Evolutionary conservation across 1,140 invertebrate species (phyloP).

Genomic region (Drosophila baimaii): DNA sequence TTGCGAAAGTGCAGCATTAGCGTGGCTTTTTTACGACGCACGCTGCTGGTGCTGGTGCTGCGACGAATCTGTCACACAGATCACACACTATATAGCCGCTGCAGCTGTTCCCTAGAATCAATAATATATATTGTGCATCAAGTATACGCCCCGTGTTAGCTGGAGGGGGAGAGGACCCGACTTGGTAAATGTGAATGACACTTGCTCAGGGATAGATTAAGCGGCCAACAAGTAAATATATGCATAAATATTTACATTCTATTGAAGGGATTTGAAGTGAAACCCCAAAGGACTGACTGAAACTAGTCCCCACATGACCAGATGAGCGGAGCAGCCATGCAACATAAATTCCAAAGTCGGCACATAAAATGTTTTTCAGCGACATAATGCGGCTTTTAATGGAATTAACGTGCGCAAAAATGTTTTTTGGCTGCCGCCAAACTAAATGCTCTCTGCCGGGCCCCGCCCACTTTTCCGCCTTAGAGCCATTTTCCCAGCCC

Average conservation of each 20-base stretch:
- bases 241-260: background rate
- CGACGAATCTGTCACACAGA: conserved; percentile 22
- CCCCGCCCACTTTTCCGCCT: conserved; percentile 1
- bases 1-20: conserved; percentile 30
- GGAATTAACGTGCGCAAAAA: conserved; percentile 68
- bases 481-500: background rate
- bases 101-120: conserved; percentile 22
- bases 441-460: conserved; percentile 32
- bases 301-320: too few relatives aligned
- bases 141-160: conserved; percentile 12
- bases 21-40: conserved; percentile 32
- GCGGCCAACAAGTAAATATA: background rate
- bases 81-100: conserved; percentile 8
- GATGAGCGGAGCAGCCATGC: too few relatives aligned
- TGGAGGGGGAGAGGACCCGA: too few relatives aligned
- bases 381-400: conserved; percentile 63
- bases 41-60: conserved; percentile 1
- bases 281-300: background rate
- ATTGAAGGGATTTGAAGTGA: too few relatives aligned
- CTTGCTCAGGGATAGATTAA: background rate
- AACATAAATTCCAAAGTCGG: conserved; percentile 53
- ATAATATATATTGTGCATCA: conserved; percentile 18
- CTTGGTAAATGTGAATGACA: background rate
- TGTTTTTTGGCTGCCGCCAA: conserved; percentile 34
- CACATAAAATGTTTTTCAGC: conserved; percentile 42